Evolutionary conservation across 1,140 invertebrate genomes (phyloP), one percentile per base, ranked within the genome.

Genomic region (Neodiprion lecontei): DNA sequence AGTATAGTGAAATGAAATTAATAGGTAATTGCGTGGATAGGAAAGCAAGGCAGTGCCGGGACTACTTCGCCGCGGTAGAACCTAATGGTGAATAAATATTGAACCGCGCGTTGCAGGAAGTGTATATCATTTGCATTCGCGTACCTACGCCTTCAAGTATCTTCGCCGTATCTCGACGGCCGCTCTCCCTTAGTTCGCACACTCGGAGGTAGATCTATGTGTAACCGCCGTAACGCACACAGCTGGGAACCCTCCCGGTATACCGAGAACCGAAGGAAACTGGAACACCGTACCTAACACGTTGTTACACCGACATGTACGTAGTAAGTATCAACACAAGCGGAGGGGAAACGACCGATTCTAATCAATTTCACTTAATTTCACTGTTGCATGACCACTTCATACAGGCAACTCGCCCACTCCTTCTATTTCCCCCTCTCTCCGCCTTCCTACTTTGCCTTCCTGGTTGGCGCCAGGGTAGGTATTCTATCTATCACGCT

Each of bases 81-180:
- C 53, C 53, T 61, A 61, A 61, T 61, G 53, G 53, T 61, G 53
- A 61, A 61, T 61, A 61, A 61, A 61, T 61, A 61, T 61, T 61
- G 72, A 48, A 53, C 53, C 66, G 11, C 14, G 14, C 79, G 79
- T 79, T 83, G 80, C 79, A 84, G 84, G 82, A 84, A 86, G 84
- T 76, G 81, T 83, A 84, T 84, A 85, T 85, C 84, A 84, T 85
- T 86, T 84, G 80, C 82, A 83, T 85, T 83, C 75, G 77, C 78
- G 81, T 78, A 79, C 78, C 81, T 78, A 79, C 40, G 7, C 65
- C 50, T 67, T 17, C 53, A 11, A 23, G 48, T 72, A 40, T 72
- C 17, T 49, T 21, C 48, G 9, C 11, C 53, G 53, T 61, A 61
- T 61, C 53, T 61, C 53, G 53, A 9, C 8, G 11, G 53, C n/a